phyloP scores from a whole-genome alignment of 2,797 vertebrate genomes.

The Kryptopterus vitreolus region DNA sequence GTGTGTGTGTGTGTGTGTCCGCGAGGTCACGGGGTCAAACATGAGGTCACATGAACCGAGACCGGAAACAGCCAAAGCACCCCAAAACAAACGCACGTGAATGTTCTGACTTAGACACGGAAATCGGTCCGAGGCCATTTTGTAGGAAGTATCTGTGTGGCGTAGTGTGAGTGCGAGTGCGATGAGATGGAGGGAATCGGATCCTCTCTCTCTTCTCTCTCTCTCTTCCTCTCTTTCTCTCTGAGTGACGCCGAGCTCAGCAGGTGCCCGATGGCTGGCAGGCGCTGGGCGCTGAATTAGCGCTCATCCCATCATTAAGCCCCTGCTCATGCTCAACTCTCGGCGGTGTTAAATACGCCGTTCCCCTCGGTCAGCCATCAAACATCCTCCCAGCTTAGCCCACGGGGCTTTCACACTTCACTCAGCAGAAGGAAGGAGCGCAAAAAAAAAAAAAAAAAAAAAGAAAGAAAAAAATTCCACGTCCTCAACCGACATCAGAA shows the following conservation, averaged over 20 bases:
- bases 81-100: background rate
- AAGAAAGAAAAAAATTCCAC: background rate
- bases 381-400: slow-evolving; percentile 48
- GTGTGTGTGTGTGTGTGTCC: background rate
- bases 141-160: background rate
- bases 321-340: slow-evolving; percentile 49
- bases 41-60: background rate
- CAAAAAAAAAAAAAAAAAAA: background rate
- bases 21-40: background rate
- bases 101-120: background rate
- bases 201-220: no score
- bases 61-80: background rate
- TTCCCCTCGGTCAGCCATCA: slow-evolving; percentile 45
- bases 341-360: slow-evolving; percentile 49
- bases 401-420: slow-evolving; percentile 53
- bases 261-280: slow-evolving; percentile 42
- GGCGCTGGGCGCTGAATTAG: slow-evolving; percentile 53
- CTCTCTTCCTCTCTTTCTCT: no score
- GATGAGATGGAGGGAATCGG: background rate
- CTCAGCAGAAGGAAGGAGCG: slow-evolving; percentile 4
- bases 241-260: slow-evolving; percentile 47
- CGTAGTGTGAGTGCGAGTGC: no score
- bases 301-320: slow-evolving; percentile 46
- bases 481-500: slow-evolving; percentile 32
- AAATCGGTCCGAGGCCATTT: slow-evolving; percentile 30